phyloP scores from a whole-genome alignment of 2,797 vertebrate species.

The Prionace glauca region DNA sequence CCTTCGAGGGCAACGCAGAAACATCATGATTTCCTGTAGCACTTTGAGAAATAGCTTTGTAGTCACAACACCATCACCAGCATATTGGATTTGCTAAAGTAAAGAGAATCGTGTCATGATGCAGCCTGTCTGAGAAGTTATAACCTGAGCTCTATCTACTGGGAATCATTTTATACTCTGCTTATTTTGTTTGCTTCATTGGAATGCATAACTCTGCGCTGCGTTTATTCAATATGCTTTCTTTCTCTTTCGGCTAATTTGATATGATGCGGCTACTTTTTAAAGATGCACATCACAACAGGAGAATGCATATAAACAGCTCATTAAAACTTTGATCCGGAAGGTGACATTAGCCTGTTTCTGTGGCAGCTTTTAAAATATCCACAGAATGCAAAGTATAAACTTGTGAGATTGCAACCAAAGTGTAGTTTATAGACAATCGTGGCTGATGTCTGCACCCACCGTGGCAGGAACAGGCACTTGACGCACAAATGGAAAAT shows the following conservation, averaged over 20 bases:
- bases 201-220: background rate
- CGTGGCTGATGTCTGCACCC: background rate
- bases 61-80: background rate
- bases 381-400: background rate
- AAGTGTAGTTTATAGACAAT: background rate
- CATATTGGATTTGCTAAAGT: constrained; percentile 34
- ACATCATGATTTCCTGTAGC: background rate
- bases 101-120: background rate
- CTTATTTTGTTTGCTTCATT: background rate
- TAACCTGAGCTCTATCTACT: background rate
- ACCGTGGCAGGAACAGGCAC: background rate
- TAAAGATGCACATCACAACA: background rate
- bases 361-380: background rate
- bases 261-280: background rate
- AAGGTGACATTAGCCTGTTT: background rate
- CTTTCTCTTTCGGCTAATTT: background rate
- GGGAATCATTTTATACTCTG: background rate
- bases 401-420: background rate
- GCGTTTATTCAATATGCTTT: background rate
- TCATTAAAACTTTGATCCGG: background rate
- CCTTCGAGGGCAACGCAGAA: background rate
- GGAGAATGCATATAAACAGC: background rate
- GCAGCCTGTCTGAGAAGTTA: background rate
- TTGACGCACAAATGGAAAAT: background rate
- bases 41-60: constrained; percentile 21